Evolutionary conservation across 2,797 vertebrate genomes (phyloP), one percentile per base, ranked within the genome.

Genomic region (Etheostoma nigrum): DNA sequence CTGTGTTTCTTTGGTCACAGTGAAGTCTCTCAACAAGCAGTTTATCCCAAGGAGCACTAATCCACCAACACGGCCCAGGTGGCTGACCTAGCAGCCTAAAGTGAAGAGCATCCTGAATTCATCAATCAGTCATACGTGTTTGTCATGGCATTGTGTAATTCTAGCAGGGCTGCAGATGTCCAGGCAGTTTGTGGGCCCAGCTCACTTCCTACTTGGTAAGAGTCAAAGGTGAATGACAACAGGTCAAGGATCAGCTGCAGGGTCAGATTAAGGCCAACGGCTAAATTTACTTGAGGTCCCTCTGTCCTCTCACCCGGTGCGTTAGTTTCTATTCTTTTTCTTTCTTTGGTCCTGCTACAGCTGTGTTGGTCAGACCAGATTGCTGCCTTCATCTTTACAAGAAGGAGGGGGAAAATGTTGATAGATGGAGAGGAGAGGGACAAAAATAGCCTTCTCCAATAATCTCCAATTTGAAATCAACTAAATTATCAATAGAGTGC

Each of bases 221-320:
- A 75, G 27, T 69, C 69, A 88, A 71, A 81, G 92, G 90, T 93
- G 88, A 92, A 91, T 86, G 63, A 81, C 40, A 23, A 69, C 18
- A 63, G 70, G 86, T 82, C 85, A 79, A 58, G 73, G 86, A 87
- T 88, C 88, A 80, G 49, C 62, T 30, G 5, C 55, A 19, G 58
- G 82, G 88, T 87, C 88, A 79, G 51, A 44, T 47, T 51, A 72
- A 68, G 53, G 72, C 65, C 67, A 48, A 63, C 62, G 72, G 73
- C 51, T 68, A 54, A 74, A 23, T 82, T 79, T 58, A 83, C 88
- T 72, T 62, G 21, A 60, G 67, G 71, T 73, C 36, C 53, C 57
- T 58, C 63, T 69, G 40, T 80, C 82, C 67, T 74, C 45, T 76
- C 68, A 62, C 81, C 71, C 19, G 15, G 30, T 45, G 30, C 45